Evolutionary conservation across 2,888 invertebrate species (phyloP).

Genomic region (Bibio marci): DNA sequence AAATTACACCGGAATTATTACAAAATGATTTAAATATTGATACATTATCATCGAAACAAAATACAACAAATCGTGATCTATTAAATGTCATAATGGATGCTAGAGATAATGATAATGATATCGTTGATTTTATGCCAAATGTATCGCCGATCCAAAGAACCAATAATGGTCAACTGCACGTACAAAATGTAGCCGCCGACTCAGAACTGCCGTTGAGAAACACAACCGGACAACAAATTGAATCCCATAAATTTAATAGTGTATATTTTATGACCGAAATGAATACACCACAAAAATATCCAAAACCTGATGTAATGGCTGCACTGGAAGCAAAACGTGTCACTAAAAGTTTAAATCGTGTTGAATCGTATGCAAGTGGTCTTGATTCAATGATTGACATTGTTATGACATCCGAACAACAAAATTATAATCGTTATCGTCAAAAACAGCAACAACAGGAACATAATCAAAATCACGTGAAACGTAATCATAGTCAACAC

Average conservation of each 20-base stretch:
- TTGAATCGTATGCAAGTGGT: conserved; percentile 40
- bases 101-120: conserved; percentile 27
- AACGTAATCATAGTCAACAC: too few relatives aligned
- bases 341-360: conserved; percentile 62
- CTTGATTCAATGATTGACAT: conserved; percentile 55
- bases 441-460: background rate
- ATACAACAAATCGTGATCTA: conserved; percentile 35
- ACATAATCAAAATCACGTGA: too few relatives aligned
- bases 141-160: conserved; percentile 11
- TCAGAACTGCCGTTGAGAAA: too few relatives aligned
- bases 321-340: conserved; percentile 41
- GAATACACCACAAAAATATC: conserved; percentile 29
- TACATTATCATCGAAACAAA: conserved; percentile 15
- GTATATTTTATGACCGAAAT: conserved; percentile 39
- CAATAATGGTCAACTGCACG: conserved; percentile 14
- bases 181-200: too few relatives aligned
- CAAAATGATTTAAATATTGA: conserved; percentile 13
- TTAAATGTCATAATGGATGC: conserved; percentile 39
- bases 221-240: conserved; percentile 18
- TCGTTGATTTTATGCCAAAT: conserved; percentile 10
- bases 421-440: conserved; percentile 20
- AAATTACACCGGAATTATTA: conserved; percentile 17
- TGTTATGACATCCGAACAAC: conserved; percentile 41
- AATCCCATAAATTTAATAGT: conserved; percentile 34
- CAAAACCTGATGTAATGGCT: conserved; percentile 29